phyloP scores from a whole-genome alignment of 1,140 invertebrate genomes.

The Hydropsyche tenuis region DNA sequence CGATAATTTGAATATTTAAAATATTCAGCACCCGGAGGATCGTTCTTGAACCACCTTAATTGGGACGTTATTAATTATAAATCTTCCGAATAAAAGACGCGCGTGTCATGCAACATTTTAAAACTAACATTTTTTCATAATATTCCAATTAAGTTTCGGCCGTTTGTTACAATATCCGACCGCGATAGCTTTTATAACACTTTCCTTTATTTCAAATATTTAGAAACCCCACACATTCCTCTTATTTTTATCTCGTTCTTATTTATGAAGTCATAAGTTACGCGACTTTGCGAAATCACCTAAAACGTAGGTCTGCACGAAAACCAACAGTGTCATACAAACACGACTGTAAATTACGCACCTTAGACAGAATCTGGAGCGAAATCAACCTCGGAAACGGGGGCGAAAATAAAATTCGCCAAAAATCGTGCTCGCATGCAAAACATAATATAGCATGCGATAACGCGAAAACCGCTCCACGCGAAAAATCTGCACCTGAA shows the following conservation, averaged over 20 bases:
- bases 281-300: background rate
- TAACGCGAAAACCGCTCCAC: no score
- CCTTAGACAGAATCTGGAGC: no score
- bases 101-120: background rate
- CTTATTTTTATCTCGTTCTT: no score
- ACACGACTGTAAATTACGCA: slow-evolving; percentile 2
- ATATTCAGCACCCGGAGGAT: slow-evolving; percentile 10
- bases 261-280: slow-evolving; percentile 7
- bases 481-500: no score
- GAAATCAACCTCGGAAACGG: background rate
- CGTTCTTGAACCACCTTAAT: background rate
- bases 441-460: no score
- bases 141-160: no score
- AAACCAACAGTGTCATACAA: background rate
- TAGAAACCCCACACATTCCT: no score
- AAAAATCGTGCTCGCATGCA: no score
- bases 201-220: no score
- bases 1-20: background rate
- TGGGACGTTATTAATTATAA: slow-evolving; percentile 10
- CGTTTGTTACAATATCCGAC: no score
- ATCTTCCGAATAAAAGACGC: no score
- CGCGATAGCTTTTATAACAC: no score
- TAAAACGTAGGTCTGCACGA: background rate
- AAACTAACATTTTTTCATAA: background rate
- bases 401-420: background rate